Conservation (phyloP, 2,888 invertebrate genomes). For the Octonoba sinensis region DNA sequence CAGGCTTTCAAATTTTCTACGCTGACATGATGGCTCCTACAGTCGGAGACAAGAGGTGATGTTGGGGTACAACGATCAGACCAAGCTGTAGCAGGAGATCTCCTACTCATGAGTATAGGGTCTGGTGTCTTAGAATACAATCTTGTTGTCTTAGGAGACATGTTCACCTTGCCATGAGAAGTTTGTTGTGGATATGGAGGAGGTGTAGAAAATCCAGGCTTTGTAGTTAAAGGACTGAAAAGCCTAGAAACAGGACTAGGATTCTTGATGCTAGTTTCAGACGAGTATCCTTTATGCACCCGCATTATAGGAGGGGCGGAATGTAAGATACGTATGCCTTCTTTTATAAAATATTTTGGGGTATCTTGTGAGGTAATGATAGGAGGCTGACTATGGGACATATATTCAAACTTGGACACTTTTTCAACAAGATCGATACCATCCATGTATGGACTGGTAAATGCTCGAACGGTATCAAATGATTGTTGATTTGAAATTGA, state of each 20-base stretch:
- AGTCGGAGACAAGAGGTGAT: conserved; percentile 51
- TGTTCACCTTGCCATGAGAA: conserved; percentile 27
- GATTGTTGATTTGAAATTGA: conserved; percentile 26
- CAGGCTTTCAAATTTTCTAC: conserved; percentile 72
- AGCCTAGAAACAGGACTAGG: conserved; percentile 48
- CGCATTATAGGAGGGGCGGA: conserved; percentile 50
- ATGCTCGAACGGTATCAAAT: conserved; percentile 7
- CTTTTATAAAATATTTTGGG: conserved; percentile 65
- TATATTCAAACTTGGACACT: conserved; percentile 84
- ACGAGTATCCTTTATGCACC: conserved; percentile 47
- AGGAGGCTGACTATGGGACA: conserved; percentile 74
- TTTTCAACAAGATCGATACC: conserved; percentile 79
- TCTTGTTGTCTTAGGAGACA: conserved; percentile 54
- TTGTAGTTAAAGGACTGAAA: conserved; percentile 42
- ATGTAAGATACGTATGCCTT: conserved; percentile 62
- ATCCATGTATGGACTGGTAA: conserved; percentile 69
- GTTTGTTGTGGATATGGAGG: conserved; percentile 47
- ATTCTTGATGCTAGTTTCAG: conserved; percentile 50
- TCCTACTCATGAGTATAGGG: conserved; percentile 37
- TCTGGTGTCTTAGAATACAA: conserved; percentile 61
- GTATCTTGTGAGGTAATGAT: conserved; percentile 63
- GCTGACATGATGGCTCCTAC: conserved; percentile 69
- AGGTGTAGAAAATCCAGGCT: conserved; percentile 60
- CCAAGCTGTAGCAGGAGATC: conserved; percentile 49
- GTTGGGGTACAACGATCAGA: conserved; percentile 67